Conservation (phyloP, 2,797 vertebrate genomes). For the Clarias laeviceps region DNA sequence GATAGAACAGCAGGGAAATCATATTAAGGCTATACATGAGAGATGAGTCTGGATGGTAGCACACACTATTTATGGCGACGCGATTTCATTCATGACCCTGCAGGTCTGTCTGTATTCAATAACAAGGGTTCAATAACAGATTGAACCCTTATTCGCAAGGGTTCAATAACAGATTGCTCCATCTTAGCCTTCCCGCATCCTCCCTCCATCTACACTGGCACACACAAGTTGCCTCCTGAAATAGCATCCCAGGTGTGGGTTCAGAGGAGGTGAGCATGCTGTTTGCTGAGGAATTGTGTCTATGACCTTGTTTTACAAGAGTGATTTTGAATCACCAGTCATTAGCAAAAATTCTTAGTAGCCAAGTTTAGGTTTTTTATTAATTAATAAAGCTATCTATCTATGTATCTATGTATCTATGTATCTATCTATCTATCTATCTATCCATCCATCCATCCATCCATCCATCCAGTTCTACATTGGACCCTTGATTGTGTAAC, state of each 20-base stretch:
- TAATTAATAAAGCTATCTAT: not conserved
- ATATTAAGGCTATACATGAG: conserved; percentile 54
- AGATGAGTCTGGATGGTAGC: conserved; percentile 45
- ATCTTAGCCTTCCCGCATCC: conserved; percentile 4
- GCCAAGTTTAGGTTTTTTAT: not conserved
- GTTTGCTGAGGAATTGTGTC: not conserved
- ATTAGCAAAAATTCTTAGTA: not conserved
- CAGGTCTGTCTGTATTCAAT: conserved; percentile 30
- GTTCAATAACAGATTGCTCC: conserved; percentile 46
- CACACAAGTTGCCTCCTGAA: conserved; percentile 31
- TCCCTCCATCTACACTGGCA: not conserved
- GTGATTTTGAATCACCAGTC: conserved; percentile 15
- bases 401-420: not conserved
- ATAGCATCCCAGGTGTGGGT: conserved; percentile 50
- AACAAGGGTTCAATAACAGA: conserved; percentile 45
- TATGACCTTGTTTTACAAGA: conserved; percentile 21
- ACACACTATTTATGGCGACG: conserved; percentile 52
- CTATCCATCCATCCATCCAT: not conserved
- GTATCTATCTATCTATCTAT: no score
- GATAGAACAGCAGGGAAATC: conserved; percentile 51
- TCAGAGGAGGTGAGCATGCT: conserved; percentile 8
- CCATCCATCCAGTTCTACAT: not conserved
- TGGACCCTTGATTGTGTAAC: not conserved
- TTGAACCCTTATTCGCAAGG: no score
- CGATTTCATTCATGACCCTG: conserved; percentile 37